Evolutionary conservation across 2,888 invertebrate genomes (phyloP), one percentile per base, ranked within the genome.

Genomic region (Rhogogaster chlorosoma): DNA sequence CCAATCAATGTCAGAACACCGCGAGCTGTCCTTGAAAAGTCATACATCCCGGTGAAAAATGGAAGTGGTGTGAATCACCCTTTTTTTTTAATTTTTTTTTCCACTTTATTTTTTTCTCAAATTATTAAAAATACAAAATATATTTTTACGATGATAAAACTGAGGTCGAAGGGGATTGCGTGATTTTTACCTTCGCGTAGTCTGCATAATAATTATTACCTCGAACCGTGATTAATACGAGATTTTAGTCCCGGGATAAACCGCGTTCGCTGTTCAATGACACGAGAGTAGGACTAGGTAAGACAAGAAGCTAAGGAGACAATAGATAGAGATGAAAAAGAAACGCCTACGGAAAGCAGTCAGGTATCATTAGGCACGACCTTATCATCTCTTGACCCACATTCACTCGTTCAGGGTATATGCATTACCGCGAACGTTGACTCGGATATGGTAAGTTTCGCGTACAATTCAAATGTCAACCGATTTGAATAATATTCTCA

Each of bases 371-470:
- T 45, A 83, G 45, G 26, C 67, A 1, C 83, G 83, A 83, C 83
- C 83, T 83, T 67, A 83, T 83, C 83, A 83, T 83, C 83, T 67
- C 67, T 45, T 83, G 45, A 83, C 45, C 67, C 49, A 57, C 29
- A 83, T 83, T 53, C 7, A 57, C 22, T 82, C 57, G n/a, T 32
- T 45, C 32, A 61, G 9, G 18, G 7, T 12, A 18, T 45, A 12
- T 38, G 38, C 29, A 61, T 83, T 49, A 29, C 67, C 67, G 83
- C 67, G 45, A 83, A 67, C 80, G 36, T 77, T 77, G 77, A 32
- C 49, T 22, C 22, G 12, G 45, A 77, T 77, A 77, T 26, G 18
- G 36, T 75, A 75, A 75, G 12, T 10, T 10, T 75, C 26, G 45
- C 38, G 36, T 49, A 49, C n/a, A 70, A 70, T 70, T 36, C 36